Evolutionary conservation across 2,888 invertebrate genomes (phyloP).

Genomic region (Seira ritae): DNA sequence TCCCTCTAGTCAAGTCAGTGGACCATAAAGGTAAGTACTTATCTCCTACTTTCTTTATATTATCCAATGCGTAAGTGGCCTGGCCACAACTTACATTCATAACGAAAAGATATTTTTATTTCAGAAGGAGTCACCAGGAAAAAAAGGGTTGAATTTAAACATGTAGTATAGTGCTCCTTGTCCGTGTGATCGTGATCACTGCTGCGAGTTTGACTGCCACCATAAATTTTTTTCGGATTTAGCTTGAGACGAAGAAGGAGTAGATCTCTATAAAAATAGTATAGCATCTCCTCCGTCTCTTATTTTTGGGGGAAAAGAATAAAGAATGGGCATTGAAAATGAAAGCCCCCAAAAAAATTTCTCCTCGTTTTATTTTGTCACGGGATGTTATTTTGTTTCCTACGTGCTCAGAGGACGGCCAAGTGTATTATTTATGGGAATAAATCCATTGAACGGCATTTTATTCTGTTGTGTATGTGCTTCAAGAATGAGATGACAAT

Average conservation of each 20-base stretch:
- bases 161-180: conserved; percentile 1
- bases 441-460: conserved; percentile 37
- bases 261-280: conserved; percentile 17
- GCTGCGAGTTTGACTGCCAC: conserved; percentile 62
- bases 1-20: conserved; percentile 18
- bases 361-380: conserved; percentile 1
- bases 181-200: conserved; percentile 51
- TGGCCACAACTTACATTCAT: background rate
- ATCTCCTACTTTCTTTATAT: too few species aligned
- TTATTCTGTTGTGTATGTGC: conserved; percentile 24
- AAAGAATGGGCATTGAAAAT: conserved; percentile 14
- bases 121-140: background rate
- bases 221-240: conserved; percentile 57
- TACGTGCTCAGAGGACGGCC: conserved; percentile 29
- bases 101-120: background rate
- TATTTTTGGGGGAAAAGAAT: background rate
- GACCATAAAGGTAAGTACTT: background rate
- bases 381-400: conserved; percentile 1
- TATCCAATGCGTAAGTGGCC: background rate
- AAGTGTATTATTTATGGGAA: conserved; percentile 55
- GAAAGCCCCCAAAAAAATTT: conserved; percentile 12
- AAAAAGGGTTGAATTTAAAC: background rate
- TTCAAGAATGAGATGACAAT: conserved; percentile 31
- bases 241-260: background rate
- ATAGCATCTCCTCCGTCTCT: too few species aligned